Conservation (phyloP, 53 echinoderm and acorn worm genomes). For the Zoroaster sp. region DNA sequence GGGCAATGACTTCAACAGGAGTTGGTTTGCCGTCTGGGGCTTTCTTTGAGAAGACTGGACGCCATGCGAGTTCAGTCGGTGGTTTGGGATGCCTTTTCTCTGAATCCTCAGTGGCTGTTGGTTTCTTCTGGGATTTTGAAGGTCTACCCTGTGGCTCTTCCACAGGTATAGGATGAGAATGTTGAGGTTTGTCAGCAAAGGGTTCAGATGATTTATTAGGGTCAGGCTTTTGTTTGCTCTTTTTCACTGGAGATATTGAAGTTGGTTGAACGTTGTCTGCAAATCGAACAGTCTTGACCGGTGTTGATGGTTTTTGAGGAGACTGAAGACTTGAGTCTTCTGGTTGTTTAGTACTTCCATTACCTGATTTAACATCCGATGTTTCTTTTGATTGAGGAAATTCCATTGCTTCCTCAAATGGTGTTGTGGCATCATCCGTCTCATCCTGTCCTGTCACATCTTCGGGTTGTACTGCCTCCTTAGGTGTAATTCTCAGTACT, state of each 20-base stretch:
- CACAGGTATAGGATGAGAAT: neutral
- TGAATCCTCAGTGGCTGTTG: neutral
- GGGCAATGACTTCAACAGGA: neutral
- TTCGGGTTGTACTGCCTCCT: constrained; percentile 26
- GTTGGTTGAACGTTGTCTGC: constrained; percentile 20
- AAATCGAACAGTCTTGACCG: constrained; percentile 43
- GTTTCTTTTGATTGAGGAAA: neutral
- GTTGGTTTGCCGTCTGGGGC: neutral
- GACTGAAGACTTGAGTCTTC: neutral
- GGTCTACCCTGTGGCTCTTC: neutral
- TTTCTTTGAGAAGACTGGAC: neutral
- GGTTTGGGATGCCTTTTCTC: neutral
- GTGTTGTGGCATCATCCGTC: constrained; percentile 10
- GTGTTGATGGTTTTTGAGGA: constrained; percentile 10
- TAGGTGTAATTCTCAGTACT: constrained; percentile 66
- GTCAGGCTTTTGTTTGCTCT: neutral
- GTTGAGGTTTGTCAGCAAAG: neutral
- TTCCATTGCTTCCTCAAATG: constrained; percentile 15
- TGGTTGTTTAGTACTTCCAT: neutral
- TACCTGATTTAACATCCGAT: neutral
- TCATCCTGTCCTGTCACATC: constrained; percentile 15
- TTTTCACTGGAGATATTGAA: neutral
- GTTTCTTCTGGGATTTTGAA: constrained; percentile 5
- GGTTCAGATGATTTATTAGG: neutral
- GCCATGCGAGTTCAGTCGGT: constrained; percentile 27